Conservation (phyloP, 2,113 vertebrate genomes). For the Arenaria interpres region DNA sequence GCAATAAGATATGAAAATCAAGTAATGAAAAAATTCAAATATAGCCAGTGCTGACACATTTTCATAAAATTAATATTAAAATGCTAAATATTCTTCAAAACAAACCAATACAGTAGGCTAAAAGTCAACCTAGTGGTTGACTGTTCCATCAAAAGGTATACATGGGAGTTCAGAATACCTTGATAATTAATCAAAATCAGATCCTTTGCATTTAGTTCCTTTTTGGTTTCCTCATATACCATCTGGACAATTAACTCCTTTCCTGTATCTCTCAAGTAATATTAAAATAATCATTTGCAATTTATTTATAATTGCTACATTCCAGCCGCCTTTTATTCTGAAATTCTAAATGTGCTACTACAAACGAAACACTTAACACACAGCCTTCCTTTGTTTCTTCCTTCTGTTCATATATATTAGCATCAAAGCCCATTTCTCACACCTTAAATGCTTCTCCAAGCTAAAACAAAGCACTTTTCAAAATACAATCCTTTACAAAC, state of each 20-base stretch:
- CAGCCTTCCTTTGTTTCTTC: neutral
- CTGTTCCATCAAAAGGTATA: neutral
- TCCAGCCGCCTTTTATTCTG: neutral
- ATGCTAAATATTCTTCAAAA: neutral
- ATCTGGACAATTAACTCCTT: neutral
- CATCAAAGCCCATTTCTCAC: neutral
- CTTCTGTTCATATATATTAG: neutral
- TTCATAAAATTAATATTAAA: neutral
- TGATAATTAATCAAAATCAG: neutral
- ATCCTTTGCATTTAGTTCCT: neutral
- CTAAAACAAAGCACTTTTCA: neutral
- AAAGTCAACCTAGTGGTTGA: neutral
- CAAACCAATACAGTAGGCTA: neutral
- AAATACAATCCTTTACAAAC: neutral
- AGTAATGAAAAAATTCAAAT: neutral
- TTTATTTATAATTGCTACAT: neutral
- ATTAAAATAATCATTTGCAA: neutral
- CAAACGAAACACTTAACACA: neutral
- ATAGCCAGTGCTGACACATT: neutral
- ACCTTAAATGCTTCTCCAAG: neutral
- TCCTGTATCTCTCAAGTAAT: neutral
- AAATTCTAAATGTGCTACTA: neutral
- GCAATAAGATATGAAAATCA: neutral
- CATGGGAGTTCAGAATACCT: neutral
- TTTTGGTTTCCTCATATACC: neutral